phyloP scores from a whole-genome alignment of 2,888 invertebrate genomes.

The Iphiclides podalirius region DNA sequence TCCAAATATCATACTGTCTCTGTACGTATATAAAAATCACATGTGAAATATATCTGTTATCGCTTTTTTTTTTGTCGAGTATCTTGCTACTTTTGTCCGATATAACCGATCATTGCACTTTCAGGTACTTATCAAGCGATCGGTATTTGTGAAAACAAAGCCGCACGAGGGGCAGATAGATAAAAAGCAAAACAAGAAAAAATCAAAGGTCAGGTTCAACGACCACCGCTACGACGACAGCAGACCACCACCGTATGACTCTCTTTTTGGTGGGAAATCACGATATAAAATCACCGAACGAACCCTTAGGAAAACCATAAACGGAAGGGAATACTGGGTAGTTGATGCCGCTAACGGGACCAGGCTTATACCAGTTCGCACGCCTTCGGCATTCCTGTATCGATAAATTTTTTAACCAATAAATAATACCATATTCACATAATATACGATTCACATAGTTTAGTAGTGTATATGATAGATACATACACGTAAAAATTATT shows the following conservation, averaged over 20 bases:
- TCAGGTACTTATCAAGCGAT: slow-evolving; percentile 54
- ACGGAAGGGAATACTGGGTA: slow-evolving; percentile 89
- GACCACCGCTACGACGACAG: slow-evolving; percentile 42
- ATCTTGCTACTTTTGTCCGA: no score
- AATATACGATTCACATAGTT: no score
- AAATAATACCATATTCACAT: no score
- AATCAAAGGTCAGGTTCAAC: slow-evolving; percentile 27
- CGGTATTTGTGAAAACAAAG: slow-evolving; percentile 34
- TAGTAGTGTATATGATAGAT: no score
- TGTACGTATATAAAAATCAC: no score
- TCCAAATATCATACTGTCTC: no score
- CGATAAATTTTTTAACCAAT: slow-evolving; percentile 34
- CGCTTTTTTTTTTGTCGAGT: no score
- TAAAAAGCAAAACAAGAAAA: slow-evolving; percentile 16
- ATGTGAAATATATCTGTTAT: no score
- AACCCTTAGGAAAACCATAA: slow-evolving; percentile 80
- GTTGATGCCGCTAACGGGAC: slow-evolving; percentile 80
- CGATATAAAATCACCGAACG: slow-evolving; percentile 44
- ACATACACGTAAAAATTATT: no score
- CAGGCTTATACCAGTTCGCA: slow-evolving; percentile 86
- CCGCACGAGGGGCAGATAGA: background rate
- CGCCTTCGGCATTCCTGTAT: slow-evolving; percentile 89
- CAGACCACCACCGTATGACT: slow-evolving; percentile 85
- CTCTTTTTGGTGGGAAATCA: slow-evolving; percentile 71
- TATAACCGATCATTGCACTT: slow-evolving; percentile 25